phyloP scores from a whole-genome alignment of 2,888 invertebrate species.

The Unio pictorum region DNA sequence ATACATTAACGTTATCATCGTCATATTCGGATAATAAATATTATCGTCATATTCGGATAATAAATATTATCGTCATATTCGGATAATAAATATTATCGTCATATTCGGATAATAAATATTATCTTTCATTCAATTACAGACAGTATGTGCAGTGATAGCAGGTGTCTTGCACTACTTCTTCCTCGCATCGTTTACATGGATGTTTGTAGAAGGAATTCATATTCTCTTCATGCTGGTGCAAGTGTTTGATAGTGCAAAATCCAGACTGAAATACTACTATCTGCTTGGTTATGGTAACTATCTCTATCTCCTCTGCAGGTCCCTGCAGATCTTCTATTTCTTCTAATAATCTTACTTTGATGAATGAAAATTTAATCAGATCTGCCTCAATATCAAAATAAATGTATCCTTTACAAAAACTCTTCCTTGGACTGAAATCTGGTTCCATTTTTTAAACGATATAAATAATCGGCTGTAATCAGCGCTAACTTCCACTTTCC shows the following conservation, averaged over 20 bases:
- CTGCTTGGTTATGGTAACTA: slow-evolving; percentile 49
- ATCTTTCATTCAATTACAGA: slow-evolving; percentile 28
- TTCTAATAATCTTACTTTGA: not conserved
- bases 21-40: not conserved
- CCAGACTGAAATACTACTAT: slow-evolving; percentile 56
- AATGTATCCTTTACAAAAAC: not conserved
- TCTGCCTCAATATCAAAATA: not conserved
- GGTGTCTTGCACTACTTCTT: slow-evolving; percentile 58
- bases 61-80: slow-evolving; percentile 1
- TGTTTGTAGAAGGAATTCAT: slow-evolving; percentile 61
- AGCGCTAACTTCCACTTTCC: no score
- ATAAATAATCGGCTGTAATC: no score
- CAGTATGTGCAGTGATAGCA: slow-evolving; percentile 55
- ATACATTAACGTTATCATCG: no score
- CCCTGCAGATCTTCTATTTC: no score
- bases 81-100: not conserved
- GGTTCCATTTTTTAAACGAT: no score
- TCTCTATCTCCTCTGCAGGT: not conserved
- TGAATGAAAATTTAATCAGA: not conserved
- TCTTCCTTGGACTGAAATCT: no score
- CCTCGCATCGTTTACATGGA: slow-evolving; percentile 60
- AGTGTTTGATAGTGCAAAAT: slow-evolving; percentile 58
- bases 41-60: not conserved
- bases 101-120: not conserved
- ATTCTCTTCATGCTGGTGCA: slow-evolving; percentile 60